Conservation (phyloP, 2,113 vertebrate species). For the Dunckerocampus dactyliophorus region DNA sequence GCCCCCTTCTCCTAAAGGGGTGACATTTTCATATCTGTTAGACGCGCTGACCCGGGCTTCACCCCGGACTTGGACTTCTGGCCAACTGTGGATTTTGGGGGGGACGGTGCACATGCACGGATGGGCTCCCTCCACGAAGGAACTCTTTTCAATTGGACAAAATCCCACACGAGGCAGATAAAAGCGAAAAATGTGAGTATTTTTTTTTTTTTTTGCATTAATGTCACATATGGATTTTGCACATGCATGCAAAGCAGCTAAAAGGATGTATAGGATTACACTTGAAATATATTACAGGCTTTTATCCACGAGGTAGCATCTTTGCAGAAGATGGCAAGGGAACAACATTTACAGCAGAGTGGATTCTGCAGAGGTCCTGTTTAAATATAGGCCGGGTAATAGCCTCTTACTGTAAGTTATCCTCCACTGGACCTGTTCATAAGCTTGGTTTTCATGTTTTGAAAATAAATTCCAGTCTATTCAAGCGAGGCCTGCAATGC, state of each 20-base stretch:
- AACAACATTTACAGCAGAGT: constrained; percentile 59
- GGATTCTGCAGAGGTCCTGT: constrained; percentile 27
- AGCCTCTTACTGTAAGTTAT: constrained; percentile 44
- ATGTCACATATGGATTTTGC: neutral
- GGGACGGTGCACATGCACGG: constrained; percentile 67
- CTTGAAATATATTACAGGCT: neutral
- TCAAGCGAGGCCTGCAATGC: constrained; percentile 10
- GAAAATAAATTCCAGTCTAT: neutral
- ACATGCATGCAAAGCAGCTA: neutral
- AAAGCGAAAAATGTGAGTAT: too few relatives aligned
- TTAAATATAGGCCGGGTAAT: constrained; percentile 50
- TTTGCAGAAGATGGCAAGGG: constrained; percentile 23
- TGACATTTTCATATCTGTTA: constrained; percentile 99
- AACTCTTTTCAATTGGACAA: too few relatives aligned
- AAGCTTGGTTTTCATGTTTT: neutral
- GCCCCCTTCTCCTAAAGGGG: constrained; percentile 83
- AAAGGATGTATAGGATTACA: neutral
- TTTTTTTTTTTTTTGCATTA: neutral
- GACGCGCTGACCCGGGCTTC: constrained; percentile 98
- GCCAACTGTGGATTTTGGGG: constrained; percentile 78
- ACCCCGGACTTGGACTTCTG: constrained; percentile 99
- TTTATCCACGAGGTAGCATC: neutral
- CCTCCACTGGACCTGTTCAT: constrained; percentile 55
- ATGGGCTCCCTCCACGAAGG: constrained; percentile 66
- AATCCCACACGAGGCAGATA: too few relatives aligned